Evolutionary conservation across 2,797 vertebrate species (phyloP).

Genomic region (Picus viridis): DNA sequence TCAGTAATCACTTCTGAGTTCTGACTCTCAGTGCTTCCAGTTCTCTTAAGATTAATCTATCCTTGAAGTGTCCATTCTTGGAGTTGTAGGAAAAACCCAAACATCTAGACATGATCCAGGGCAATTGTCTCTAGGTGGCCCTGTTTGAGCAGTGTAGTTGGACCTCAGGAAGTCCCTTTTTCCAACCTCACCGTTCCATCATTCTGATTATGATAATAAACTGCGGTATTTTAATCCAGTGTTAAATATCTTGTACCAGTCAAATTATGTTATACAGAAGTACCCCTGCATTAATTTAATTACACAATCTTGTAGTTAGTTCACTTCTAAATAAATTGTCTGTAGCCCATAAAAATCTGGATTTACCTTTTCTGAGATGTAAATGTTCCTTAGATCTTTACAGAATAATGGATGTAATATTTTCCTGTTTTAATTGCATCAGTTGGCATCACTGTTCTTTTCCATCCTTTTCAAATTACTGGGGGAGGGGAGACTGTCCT

Average conservation of each 20-base stretch:
- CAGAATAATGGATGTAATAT: neutral
- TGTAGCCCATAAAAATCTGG: neutral
- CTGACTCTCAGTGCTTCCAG: neutral
- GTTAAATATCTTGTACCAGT: neutral
- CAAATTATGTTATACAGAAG: neutral
- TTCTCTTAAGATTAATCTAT: neutral
- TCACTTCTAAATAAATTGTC: neutral
- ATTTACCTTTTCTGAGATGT: neutral
- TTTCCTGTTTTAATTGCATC: neutral
- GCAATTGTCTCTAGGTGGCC: accelerated
- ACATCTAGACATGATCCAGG: neutral
- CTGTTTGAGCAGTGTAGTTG: neutral
- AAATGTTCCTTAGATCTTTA: neutral
- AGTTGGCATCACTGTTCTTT: neutral
- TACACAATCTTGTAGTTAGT: neutral
- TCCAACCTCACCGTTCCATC: neutral
- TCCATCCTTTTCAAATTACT: neutral
- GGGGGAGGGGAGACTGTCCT: neutral
- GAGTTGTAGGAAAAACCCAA: neutral
- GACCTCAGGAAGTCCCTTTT: neutral
- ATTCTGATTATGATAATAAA: neutral
- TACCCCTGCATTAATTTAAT: neutral
- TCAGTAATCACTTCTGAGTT: neutral
- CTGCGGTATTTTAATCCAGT: neutral
- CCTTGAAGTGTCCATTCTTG: neutral